Conservation (phyloP, 1,140 invertebrate genomes). For the Popillia japonica region DNA sequence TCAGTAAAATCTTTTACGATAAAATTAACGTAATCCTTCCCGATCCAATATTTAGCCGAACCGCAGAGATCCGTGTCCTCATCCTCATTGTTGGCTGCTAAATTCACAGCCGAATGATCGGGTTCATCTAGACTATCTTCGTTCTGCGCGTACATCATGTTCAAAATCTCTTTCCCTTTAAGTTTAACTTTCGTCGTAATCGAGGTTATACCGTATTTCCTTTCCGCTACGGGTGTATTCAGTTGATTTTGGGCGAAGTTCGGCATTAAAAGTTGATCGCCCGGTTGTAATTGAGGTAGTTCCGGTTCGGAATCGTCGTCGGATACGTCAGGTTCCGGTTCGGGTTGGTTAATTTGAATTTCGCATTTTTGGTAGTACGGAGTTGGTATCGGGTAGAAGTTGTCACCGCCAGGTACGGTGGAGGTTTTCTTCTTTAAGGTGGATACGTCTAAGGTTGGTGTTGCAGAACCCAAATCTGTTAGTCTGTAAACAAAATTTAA, state of each 20-base stretch:
- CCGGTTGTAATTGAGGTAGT: conserved; percentile 63
- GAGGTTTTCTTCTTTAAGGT: conserved; percentile 67
- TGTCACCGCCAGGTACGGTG: conserved; percentile 62
- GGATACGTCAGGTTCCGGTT: conserved; percentile 44
- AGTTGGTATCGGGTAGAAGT: conserved; percentile 60
- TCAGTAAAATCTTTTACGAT: conserved; percentile 97
- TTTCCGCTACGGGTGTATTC: conserved; percentile 73
- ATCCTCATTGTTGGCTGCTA: conserved; percentile 45
- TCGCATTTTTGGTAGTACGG: conserved; percentile 50
- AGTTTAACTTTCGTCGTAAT: conserved; percentile 69
- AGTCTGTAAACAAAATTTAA: conserved; percentile 66
- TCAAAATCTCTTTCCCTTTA: conserved; percentile 72
- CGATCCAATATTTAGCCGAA: conserved; percentile 92
- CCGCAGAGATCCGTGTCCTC: conserved; percentile 63
- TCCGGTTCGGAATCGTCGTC: conserved; percentile 51
- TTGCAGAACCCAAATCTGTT: conserved; percentile 76
- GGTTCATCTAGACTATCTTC: conserved; percentile 65
- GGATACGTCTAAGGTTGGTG: conserved; percentile 57
- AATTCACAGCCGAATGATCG: conserved; percentile 60
- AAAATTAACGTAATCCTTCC: conserved; percentile 98
- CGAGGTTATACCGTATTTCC: conserved; percentile 73
- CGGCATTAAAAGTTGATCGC: conserved; percentile 66
- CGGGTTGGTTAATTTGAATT: not conserved
- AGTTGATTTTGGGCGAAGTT: conserved; percentile 64
- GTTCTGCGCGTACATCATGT: conserved; percentile 70